phyloP scores from a whole-genome alignment of 2,888 invertebrate genomes.

The Colostygia pectinataria region DNA sequence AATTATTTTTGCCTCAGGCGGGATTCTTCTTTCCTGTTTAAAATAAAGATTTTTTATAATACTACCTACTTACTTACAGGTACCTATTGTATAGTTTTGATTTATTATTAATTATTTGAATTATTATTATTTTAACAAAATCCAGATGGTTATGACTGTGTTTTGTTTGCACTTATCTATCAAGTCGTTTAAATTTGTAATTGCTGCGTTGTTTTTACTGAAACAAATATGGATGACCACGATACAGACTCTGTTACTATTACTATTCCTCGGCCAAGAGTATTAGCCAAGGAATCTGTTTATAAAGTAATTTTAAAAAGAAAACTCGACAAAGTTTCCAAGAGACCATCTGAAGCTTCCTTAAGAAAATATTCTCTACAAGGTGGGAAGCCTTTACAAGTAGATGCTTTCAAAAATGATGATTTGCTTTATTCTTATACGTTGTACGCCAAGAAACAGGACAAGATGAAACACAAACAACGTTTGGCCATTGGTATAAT shows the following conservation, averaged over 20 bases:
- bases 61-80: background rate
- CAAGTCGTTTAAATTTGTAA: background rate
- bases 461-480: constrained; percentile 43
- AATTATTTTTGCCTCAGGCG: too few relatives aligned
- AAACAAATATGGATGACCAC: constrained; percentile 39
- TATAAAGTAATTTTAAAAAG: constrained; percentile 30
- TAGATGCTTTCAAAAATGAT: constrained; percentile 46
- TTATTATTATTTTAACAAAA: too few relatives aligned
- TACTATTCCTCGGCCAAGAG: constrained; percentile 45
- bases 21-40: too few relatives aligned
- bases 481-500: constrained; percentile 42
- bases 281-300: constrained; percentile 26
- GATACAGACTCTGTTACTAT: constrained; percentile 45
- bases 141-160: constrained; percentile 10
- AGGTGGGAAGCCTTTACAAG: constrained; percentile 42
- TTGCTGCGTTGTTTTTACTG: background rate
- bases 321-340: constrained; percentile 23
- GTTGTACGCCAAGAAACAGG: constrained; percentile 51
- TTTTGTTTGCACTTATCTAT: constrained; percentile 3
- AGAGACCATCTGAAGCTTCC: constrained; percentile 35
- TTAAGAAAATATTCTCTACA: constrained; percentile 43
- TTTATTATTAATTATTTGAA: too few relatives aligned
- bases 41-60: too few relatives aligned
- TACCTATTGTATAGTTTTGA: too few relatives aligned
- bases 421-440: constrained; percentile 54